A percentile compares a stretch with the other conserved stretches of the same genome.
These are phyloP conservation scores for Nymphalis urticae DNA, from an alignment of 2,888 invertebrate species.

Conservation along the genomic window DNA sequence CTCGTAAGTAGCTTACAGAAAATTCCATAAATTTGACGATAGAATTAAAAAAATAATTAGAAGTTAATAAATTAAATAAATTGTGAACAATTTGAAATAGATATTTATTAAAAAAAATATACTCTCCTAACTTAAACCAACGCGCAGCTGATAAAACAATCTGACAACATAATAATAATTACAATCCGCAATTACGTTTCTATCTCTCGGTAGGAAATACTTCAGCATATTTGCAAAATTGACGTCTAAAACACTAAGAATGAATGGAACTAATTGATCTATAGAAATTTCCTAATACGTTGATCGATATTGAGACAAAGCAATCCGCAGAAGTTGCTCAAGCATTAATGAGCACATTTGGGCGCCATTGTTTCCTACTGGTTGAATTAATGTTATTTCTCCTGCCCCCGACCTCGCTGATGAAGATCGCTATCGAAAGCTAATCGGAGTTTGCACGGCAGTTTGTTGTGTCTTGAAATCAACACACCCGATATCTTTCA, in stretches of 20 bases:
- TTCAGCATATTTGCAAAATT: conserved; percentile 30
- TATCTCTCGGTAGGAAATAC: conserved; percentile 31
- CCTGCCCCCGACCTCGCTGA: conserved; percentile 45
- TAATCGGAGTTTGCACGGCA: conserved; percentile 47
- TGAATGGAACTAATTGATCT: conserved; percentile 36
- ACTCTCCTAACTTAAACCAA: conserved; percentile 29
- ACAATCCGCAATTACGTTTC: conserved; percentile 31
- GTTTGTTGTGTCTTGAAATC: conserved; percentile 22
- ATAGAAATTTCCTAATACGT: conserved; percentile 29
- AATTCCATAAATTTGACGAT: too few relatives aligned
- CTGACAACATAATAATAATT: conserved; percentile 40
- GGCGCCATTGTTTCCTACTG: conserved; percentile 62
- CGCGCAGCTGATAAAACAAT: conserved; percentile 31
- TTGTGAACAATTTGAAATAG: not conserved
- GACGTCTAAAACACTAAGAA: conserved; percentile 31
- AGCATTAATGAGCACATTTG: conserved; percentile 65
- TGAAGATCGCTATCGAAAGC: conserved; percentile 54
- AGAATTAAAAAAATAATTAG: too few relatives aligned
- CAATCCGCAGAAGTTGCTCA: conserved; percentile 36
- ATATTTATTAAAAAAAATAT: not conserved
- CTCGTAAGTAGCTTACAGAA: too few relatives aligned
- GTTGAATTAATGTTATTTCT: conserved; percentile 61
- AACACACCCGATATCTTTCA: conserved; percentile 8
- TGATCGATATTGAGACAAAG: conserved; percentile 27
- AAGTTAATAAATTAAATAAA: too few relatives aligned